Percentiles rank a stretch among this genome's conserved stretches.
Evolutionary conservation across 2,797 vertebrate genomes (phyloP).

Genomic region (Lateolabrax maculatus): DNA sequence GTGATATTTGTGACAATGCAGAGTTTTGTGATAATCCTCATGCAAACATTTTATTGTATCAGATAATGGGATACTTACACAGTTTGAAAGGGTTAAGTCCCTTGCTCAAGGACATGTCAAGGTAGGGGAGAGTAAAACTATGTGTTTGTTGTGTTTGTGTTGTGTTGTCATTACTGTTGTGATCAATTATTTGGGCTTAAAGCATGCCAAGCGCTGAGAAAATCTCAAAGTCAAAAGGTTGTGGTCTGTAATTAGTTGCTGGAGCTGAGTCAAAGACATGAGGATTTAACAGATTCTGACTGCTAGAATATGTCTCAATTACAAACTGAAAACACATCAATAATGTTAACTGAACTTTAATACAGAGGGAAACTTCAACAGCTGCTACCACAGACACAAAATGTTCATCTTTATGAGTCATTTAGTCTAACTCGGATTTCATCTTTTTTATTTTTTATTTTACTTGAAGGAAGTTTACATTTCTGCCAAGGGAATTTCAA

Average conservation of each 20-base stretch:
- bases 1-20: too few species aligned
- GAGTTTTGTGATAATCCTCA: too few species aligned
- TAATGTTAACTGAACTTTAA: not conserved
- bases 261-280: conserved; percentile 1
- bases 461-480: not conserved
- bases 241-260: conserved; percentile 3
- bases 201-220: not conserved
- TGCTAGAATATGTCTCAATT: not conserved
- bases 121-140: not conserved
- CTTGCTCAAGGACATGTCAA: not conserved
- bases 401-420: not conserved
- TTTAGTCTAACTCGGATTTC: not conserved
- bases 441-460: not conserved
- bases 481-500: not conserved
- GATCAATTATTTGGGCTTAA: not conserved
- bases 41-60: too few species aligned
- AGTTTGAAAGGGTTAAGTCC: not conserved
- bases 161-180: not conserved
- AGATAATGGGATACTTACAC: too few species aligned
- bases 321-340: not conserved
- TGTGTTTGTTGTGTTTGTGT: not conserved
- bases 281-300: not conserved
- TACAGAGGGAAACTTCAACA: not conserved
- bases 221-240: conserved; percentile 12
- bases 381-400: not conserved